These are phyloP conservation scores for Leucoptera coffeella DNA, from an alignment of 2,888 invertebrate species.

Conservation along the genomic window DNA sequence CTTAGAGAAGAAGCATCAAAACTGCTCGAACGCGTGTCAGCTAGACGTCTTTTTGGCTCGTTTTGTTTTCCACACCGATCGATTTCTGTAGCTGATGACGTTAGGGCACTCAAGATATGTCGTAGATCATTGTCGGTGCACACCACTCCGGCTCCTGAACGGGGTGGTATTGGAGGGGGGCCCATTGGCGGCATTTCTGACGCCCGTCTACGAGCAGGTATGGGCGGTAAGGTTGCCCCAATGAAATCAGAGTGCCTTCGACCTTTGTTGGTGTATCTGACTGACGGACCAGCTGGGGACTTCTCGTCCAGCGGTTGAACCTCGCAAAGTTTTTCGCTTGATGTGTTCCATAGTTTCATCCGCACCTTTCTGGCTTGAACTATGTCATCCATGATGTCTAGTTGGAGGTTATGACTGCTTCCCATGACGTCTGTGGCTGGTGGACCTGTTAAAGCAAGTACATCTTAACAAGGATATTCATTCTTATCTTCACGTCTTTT, in stretches of 20 bases:
- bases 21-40: conserved; percentile 74
- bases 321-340: conserved; percentile 74
- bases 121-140: conserved; percentile 78
- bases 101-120: conserved; percentile 71
- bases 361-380: conserved; percentile 75
- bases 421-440: conserved; percentile 67
- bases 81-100: conserved; percentile 76
- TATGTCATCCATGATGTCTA: conserved; percentile 87
- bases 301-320: conserved; percentile 73
- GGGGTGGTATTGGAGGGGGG: conserved; percentile 13
- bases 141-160: conserved; percentile 56
- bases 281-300: conserved; percentile 39
- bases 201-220: conserved; percentile 59
- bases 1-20: conserved; percentile 73
- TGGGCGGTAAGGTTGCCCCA: conserved; percentile 41
- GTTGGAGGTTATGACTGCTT: conserved; percentile 75
- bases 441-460: conserved; percentile 60
- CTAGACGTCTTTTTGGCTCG: conserved; percentile 54
- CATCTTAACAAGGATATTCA: conserved; percentile 6
- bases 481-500: too few relatives aligned
- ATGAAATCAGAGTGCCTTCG: conserved; percentile 72
- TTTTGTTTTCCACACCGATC: conserved; percentile 61
- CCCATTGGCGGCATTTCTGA: conserved; percentile 67
- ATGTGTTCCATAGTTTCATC: conserved; percentile 80
- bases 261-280: conserved; percentile 57